Conservation (phyloP, 2,888 invertebrate species). For the Eupithecia subfuscata region DNA sequence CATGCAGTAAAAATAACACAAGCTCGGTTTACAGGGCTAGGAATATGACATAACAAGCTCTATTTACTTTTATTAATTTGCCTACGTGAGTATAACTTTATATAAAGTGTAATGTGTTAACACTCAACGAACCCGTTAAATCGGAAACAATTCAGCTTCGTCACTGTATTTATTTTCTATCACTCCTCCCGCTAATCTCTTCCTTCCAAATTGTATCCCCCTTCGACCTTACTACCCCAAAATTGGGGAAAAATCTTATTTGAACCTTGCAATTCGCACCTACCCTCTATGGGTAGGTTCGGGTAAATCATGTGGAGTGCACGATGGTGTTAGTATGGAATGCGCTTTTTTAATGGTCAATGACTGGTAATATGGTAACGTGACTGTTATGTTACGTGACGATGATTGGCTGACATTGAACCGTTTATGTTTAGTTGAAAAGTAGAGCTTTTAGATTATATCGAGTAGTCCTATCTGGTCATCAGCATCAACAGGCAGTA, state of each 20-base stretch:
- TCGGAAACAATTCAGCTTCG: conserved; percentile 17
- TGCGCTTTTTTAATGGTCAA: conserved; percentile 35
- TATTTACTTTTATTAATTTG: neutral
- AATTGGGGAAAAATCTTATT: conserved; percentile 83
- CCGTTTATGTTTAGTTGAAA: neutral
- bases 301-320: conserved; percentile 61
- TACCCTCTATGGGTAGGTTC: conserved; percentile 50
- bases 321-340: conserved; percentile 52
- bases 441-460: neutral
- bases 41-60: neutral
- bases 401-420: neutral
- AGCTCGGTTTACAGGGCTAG: too few species aligned
- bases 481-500: too few species aligned
- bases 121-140: neutral
- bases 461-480: neutral
- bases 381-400: neutral
- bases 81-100: neutral
- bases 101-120: neutral
- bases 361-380: neutral
- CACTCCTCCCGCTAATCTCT: conserved; percentile 38
- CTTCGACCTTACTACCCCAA: neutral
- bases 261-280: conserved; percentile 75
- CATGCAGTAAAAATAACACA: too few species aligned
- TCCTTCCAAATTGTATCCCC: conserved; percentile 29
- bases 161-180: conserved; percentile 34